Conservation (phyloP, 1,140 invertebrate genomes). For the Drosophila sulfurigaster region DNA sequence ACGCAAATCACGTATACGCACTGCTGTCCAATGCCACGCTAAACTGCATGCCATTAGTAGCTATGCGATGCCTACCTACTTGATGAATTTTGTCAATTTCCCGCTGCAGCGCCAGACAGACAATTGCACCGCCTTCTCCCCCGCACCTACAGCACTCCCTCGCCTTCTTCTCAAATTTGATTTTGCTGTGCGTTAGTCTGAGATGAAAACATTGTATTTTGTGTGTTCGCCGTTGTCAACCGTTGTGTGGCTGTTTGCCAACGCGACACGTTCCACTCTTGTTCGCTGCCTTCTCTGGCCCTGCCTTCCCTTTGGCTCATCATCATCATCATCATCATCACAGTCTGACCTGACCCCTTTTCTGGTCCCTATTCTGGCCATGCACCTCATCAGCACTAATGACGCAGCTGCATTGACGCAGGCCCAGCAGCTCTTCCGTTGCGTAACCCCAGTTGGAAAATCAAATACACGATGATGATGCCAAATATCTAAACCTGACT, state of each 20-base stretch:
- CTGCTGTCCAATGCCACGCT: slow-evolving; percentile 31
- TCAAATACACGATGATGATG: background rate
- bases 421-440: slow-evolving; percentile 38
- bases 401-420: slow-evolving; percentile 73
- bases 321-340: background rate
- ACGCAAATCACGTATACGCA: slow-evolving; percentile 75
- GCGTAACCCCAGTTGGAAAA: background rate
- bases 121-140: slow-evolving; percentile 5
- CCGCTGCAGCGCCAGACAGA: slow-evolving; percentile 40
- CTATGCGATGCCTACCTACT: slow-evolving; percentile 3
- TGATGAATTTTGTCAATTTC: slow-evolving; percentile 76
- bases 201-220: slow-evolving; percentile 41
- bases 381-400: slow-evolving; percentile 76
- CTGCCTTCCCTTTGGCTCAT: background rate
- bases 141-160: slow-evolving; percentile 18
- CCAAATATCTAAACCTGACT: background rate
- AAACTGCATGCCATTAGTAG: slow-evolving; percentile 54
- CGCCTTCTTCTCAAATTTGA: slow-evolving; percentile 27
- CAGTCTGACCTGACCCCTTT: background rate
- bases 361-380: slow-evolving; percentile 18
- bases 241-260: slow-evolving; percentile 47
- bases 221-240: slow-evolving; percentile 20
- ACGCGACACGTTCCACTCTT: slow-evolving; percentile 29
- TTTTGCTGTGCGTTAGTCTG: slow-evolving; percentile 35
- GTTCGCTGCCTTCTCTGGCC: background rate